Percentiles rank a stretch among this genome's conserved stretches.
Evolutionary conservation across 2,888 invertebrate species (phyloP).

Genomic region (Exocentrus adspersus): DNA sequence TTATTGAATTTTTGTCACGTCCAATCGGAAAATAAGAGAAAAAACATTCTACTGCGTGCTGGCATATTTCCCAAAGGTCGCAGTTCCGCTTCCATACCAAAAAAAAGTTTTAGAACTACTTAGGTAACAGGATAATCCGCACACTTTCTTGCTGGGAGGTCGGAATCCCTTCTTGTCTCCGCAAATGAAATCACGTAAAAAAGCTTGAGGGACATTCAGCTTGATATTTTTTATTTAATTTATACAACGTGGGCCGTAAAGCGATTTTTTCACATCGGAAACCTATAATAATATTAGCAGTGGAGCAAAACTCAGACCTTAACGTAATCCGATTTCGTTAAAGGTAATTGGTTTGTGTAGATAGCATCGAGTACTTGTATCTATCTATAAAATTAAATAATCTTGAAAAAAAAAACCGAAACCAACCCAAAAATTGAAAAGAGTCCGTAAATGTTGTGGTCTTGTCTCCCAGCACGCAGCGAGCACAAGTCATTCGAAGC

Average conservation of each 20-base stretch:
- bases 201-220: neutral
- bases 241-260: neutral
- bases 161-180: neutral
- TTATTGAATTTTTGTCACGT: constrained; percentile 8
- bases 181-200: neutral
- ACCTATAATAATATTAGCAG: too few species aligned
- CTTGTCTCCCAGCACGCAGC: too few species aligned
- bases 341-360: too few species aligned
- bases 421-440: too few species aligned
- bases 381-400: too few species aligned
- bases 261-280: too few species aligned
- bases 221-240: neutral
- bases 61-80: constrained; percentile 10
- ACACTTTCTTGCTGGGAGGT: neutral
- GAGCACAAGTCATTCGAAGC: too few species aligned
- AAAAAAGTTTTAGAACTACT: constrained; percentile 16
- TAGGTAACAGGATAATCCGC: constrained; percentile 10
- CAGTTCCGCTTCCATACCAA: constrained; percentile 5
- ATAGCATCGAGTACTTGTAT: too few species aligned
- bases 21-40: neutral
- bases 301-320: neutral
- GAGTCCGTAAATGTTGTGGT: too few species aligned
- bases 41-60: constrained; percentile 7
- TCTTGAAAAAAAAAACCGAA: too few species aligned
- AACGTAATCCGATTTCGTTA: neutral